Percentiles rank a stretch among this genome's conserved stretches.
phyloP scores from a whole-genome alignment of 2,797 vertebrate genomes.

The Mycteria americana region DNA sequence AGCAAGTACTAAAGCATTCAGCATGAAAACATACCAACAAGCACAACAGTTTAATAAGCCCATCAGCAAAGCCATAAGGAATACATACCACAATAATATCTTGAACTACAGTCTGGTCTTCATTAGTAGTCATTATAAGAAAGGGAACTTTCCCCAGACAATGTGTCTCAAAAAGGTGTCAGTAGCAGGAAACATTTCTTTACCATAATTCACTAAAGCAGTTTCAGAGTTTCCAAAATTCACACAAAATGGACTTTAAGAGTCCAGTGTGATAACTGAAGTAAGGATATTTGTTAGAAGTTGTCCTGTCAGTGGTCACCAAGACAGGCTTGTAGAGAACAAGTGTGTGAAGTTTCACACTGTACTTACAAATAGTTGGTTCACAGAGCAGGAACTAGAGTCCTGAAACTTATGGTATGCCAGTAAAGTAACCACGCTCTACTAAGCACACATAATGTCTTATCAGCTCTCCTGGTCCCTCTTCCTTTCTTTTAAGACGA shows the following conservation, averaged over 20 bases:
- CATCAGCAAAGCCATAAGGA: neutral
- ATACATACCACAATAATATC: slow-evolving; percentile 6
- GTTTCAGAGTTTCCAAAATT: neutral
- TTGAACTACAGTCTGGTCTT: neutral
- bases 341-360: neutral
- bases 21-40: neutral
- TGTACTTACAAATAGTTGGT: neutral
- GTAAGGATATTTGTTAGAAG: neutral
- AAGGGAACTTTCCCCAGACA: neutral
- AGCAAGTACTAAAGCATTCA: neutral
- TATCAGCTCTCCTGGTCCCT: neutral
- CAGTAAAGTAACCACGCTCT: neutral
- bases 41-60: neutral
- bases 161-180: neutral
- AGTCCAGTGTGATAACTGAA: neutral
- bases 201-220: neutral
- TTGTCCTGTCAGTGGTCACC: neutral
- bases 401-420: accelerated
- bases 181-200: neutral
- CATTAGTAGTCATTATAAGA: neutral
- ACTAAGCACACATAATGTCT: neutral
- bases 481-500: neutral
- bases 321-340: neutral
- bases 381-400: neutral
- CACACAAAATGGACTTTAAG: neutral